Evolutionary conservation across 2,113 vertebrate genomes (phyloP).

Genomic region (Tupaia tana): DNA sequence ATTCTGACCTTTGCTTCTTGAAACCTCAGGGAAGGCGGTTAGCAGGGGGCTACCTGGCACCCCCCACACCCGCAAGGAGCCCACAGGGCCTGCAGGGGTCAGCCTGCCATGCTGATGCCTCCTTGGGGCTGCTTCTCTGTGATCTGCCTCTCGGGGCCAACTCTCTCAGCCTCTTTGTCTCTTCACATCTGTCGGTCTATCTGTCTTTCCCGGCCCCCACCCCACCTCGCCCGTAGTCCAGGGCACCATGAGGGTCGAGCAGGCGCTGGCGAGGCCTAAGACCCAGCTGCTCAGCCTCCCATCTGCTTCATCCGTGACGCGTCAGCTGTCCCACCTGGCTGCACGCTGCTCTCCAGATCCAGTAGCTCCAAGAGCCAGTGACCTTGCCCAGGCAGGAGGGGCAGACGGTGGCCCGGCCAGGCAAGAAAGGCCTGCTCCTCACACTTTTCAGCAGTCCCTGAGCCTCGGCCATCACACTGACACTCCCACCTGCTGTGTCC

Average conservation of each 20-base stretch:
- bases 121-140: background rate
- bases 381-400: background rate
- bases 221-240: background rate
- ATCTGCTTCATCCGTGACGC: slow-evolving; percentile 4
- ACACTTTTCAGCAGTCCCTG: background rate
- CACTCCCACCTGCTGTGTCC: background rate
- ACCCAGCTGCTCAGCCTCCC: slow-evolving; percentile 48
- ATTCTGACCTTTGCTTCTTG: background rate
- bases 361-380: slow-evolving; percentile 10
- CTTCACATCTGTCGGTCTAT: slow-evolving; percentile 20
- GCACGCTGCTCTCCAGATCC: background rate
- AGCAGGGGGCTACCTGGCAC: background rate
- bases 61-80: background rate
- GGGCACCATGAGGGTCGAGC: background rate
- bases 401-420: background rate
- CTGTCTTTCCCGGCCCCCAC: slow-evolving; percentile 20
- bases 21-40: background rate
- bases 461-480: background rate
- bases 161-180: slow-evolving; percentile 26
- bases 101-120: background rate
- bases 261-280: slow-evolving; percentile 26
- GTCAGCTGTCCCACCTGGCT: background rate
- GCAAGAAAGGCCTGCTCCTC: background rate
- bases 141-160: slow-evolving; percentile 50
- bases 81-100: background rate